Base-by-base conservation (phyloP, 2,797 vertebrate genomes). In the Lepilemur septentrionalis region DNA sequence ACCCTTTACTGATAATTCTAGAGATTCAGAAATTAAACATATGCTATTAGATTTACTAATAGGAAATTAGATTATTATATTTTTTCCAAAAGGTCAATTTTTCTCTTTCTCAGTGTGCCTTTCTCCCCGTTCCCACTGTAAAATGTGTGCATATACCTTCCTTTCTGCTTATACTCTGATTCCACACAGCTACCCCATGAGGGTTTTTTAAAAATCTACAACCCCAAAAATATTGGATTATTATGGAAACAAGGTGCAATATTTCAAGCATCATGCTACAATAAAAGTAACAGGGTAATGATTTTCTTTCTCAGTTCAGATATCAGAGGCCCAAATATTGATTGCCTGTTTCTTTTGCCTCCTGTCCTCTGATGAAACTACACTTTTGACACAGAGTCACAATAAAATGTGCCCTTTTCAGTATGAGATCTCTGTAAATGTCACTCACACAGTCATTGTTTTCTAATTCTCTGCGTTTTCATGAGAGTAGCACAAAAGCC, bases 231-330 rank as follows among this genome's bases (percentile, higher is more conserved):
- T 98, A 91, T 69, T 89, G 93, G 88, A 63, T 94, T 86, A 97
- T 96, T 97, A 97, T 97, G 97, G 98, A 98, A 98, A 96, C 76
- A 93, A 97, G 96, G 96, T 96, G 86, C 98, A 97, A 96, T 98
- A 97, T 98, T 97, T 98, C 98, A 98, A 97, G 97, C 91, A 52
- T 93, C 96, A 97, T 48, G 92, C 97, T 97, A 82, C 95, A 83
- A 98, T 98, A 98, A 98, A 98, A 98, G 95, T 98, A 98, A 98
- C 96, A 97, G 98, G 98, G 97, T 98, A 98, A 98, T 98, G 98
- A 98, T 99, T 99, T 98, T 98, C 98, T 94, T 96, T 96, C 98
- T 96, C 98, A 96, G 96, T 91, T 97, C 98, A 98, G 98, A 98
- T 98, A 98, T 98, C 98, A 96, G 98, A 98, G 97, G 94, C 97